phyloP scores from a whole-genome alignment of 1,140 invertebrate genomes.

The Drosophila mauritiana region DNA sequence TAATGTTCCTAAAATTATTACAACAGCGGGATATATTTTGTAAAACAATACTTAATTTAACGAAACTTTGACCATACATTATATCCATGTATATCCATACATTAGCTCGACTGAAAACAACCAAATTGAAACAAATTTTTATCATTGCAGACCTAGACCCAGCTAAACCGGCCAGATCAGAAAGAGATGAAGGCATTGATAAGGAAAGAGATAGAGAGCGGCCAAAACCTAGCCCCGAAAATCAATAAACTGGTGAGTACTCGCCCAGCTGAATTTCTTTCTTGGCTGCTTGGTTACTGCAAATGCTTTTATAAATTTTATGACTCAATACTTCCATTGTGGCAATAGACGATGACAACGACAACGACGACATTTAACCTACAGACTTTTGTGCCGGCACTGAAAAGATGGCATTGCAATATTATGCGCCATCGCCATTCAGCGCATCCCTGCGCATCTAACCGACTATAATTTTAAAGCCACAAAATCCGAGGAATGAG shows the following conservation, averaged over 20 bases:
- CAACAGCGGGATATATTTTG: no score
- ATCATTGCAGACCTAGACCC: slow-evolving; percentile 58
- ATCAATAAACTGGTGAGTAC: slow-evolving; percentile 82
- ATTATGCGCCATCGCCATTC: slow-evolving; percentile 57
- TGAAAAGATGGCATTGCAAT: slow-evolving; percentile 44
- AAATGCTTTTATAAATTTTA: slow-evolving; percentile 82
- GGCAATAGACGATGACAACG: slow-evolving; percentile 41
- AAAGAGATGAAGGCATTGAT: slow-evolving; percentile 9
- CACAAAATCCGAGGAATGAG: slow-evolving; percentile 43
- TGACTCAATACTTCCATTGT: slow-evolving; percentile 73
- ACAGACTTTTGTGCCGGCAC: slow-evolving; percentile 47
- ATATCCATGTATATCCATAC: no score
- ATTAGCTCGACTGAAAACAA: slow-evolving; percentile 45
- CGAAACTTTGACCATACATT: slow-evolving; percentile 41
- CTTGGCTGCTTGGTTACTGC: slow-evolving; percentile 66
- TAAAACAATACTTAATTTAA: slow-evolving; percentile 16
- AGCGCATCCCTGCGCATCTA: slow-evolving; percentile 53
- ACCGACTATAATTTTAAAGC: slow-evolving; percentile 79
- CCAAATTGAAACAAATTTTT: slow-evolving; percentile 55
- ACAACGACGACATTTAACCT: slow-evolving; percentile 69
- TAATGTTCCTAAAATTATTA: no score
- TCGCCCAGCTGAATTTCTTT: slow-evolving; percentile 41
- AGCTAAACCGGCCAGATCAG: slow-evolving; percentile 13
- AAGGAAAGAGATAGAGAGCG: slow-evolving; percentile 13
- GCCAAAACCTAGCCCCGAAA: slow-evolving; percentile 51